These are phyloP conservation scores for Oceanodroma leucorhoa DNA, from an alignment of 2,797 vertebrate genomes.

Conservation along the genomic window DNA sequence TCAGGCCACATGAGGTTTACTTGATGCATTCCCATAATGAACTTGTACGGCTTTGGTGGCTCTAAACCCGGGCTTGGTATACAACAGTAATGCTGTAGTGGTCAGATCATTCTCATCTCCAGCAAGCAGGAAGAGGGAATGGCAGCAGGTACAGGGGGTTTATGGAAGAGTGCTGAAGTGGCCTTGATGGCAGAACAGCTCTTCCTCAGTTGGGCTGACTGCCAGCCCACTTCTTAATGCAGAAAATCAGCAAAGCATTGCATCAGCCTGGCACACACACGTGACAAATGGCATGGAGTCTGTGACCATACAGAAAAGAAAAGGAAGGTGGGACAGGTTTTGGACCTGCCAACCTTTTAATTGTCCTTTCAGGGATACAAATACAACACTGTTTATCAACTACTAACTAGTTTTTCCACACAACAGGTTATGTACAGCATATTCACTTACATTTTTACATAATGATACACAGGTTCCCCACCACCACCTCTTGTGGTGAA, in stretches of 20 bases:
- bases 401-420: background rate
- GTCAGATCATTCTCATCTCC: background rate
- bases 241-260: conserved; percentile 1
- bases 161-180: background rate
- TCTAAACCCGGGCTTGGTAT: background rate
- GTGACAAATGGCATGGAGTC: background rate
- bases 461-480: background rate
- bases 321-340: background rate
- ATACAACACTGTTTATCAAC: background rate
- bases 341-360: background rate
- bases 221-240: background rate
- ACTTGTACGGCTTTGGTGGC: background rate
- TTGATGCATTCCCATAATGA: background rate
- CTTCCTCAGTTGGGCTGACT: background rate
- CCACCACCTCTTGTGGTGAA: background rate
- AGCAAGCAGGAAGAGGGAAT: background rate
- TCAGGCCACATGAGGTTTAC: background rate
- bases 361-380: background rate
- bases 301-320: background rate
- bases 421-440: conserved; percentile 10
- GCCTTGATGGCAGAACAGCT: background rate
- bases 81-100: background rate
- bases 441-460: conserved; percentile 16
- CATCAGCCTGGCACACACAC: background rate
- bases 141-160: background rate